Conservation (phyloP, 2,113 vertebrate species). For the Triplophysa siluroides region DNA sequence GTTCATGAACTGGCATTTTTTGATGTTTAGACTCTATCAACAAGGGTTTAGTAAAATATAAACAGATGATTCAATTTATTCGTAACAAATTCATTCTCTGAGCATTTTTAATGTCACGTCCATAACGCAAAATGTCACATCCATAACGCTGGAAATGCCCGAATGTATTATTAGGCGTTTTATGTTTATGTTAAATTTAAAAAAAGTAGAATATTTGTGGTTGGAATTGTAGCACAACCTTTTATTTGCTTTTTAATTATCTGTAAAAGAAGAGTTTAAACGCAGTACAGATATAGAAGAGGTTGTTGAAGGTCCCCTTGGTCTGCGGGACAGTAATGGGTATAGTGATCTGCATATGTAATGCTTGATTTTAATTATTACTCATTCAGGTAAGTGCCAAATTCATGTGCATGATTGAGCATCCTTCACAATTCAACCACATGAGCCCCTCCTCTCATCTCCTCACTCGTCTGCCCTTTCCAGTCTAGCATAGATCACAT, state of each 20-base stretch:
- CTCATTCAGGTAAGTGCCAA: constrained; percentile 24
- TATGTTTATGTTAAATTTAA: not conserved
- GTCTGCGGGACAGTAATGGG: constrained; percentile 23
- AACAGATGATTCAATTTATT: too few species aligned
- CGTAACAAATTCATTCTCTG: too few species aligned
- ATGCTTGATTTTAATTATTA: constrained; percentile 43
- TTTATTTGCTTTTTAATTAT: not conserved
- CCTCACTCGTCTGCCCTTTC: not conserved
- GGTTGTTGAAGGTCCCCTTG: constrained; percentile 32
- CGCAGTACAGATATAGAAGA: not conserved
- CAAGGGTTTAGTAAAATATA: too few species aligned
- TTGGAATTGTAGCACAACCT: constrained; percentile 10
- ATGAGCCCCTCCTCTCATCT: constrained; percentile 24
- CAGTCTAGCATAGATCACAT: not conserved
- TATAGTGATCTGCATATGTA: constrained; percentile 19
- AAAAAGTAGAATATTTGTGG: not conserved
- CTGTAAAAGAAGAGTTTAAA: not conserved
- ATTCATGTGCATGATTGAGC: constrained; percentile 33
- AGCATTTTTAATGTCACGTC: too few species aligned
- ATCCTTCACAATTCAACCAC: constrained; percentile 27
- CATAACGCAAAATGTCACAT: too few species aligned
- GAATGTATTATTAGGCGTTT: not conserved
- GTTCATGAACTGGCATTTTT: too few species aligned
- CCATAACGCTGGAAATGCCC: too few species aligned
- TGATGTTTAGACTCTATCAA: too few species aligned